These are phyloP conservation scores for Rhea pennata DNA, from an alignment of 2,113 vertebrate genomes.

Conservation along the genomic window DNA sequence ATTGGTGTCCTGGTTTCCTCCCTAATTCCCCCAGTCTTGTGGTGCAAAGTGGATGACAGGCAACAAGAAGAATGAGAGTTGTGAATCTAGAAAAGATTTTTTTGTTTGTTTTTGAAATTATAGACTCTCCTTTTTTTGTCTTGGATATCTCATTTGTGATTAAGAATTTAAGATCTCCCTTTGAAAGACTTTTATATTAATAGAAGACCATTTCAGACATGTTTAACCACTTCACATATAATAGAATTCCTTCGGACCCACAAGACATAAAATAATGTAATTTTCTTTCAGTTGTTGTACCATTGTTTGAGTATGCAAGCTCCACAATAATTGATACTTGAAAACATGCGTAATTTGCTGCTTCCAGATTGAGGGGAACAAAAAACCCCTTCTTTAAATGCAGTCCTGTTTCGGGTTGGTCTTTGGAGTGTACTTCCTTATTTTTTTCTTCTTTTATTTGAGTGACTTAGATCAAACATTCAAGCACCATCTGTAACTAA, in stretches of 20 bases:
- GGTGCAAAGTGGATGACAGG: not conserved
- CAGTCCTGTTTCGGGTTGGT: constrained; percentile 12
- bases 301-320: not conserved
- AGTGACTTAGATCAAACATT: constrained; percentile 68
- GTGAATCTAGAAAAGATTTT: not conserved
- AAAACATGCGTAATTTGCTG: not conserved
- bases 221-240: constrained; percentile 23
- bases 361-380: not conserved
- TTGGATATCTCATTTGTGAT: constrained; percentile 27
- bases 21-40: not conserved
- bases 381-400: not conserved
- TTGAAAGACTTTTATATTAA: constrained; percentile 52
- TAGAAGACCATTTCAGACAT: constrained; percentile 44
- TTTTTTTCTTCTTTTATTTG: constrained; percentile 15
- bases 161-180: constrained; percentile 47
- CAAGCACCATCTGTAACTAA: constrained; percentile 74
- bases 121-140: not conserved
- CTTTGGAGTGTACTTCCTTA: constrained; percentile 23
- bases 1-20: not conserved
- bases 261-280: not conserved
- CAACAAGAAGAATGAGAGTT: not conserved
- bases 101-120: constrained; percentile 4
- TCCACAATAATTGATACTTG: constrained; percentile 10
- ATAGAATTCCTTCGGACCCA: constrained; percentile 17
- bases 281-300: constrained; percentile 22